Evolutionary conservation across 2,888 invertebrate genomes (phyloP).

Genomic region (Creontiades dilutus): DNA sequence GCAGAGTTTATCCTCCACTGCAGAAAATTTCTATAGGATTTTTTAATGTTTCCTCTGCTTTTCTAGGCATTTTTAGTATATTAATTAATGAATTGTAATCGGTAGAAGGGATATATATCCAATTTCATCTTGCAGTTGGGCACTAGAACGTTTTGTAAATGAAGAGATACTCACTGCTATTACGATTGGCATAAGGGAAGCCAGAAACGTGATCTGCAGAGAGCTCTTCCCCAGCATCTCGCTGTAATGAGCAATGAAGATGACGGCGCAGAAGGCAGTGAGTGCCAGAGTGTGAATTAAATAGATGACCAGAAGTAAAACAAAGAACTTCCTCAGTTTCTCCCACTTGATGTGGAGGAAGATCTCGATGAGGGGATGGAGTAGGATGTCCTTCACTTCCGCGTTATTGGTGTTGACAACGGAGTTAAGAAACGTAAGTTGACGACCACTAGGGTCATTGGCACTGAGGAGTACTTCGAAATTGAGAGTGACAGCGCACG

Average conservation of each 20-base stretch:
- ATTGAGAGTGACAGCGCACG: constrained; percentile 80
- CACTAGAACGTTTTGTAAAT: no score
- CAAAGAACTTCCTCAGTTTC: constrained; percentile 81
- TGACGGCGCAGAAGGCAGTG: constrained; percentile 77
- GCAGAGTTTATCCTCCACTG: no score
- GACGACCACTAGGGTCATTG: constrained; percentile 77
- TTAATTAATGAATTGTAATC: no score
- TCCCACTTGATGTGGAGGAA: constrained; percentile 82
- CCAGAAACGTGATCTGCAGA: constrained; percentile 55
- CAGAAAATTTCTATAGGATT: no score
- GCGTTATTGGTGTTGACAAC: constrained; percentile 81
- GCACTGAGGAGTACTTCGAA: constrained; percentile 79
- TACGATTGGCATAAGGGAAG: constrained; percentile 45
- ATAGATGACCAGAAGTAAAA: constrained; percentile 80
- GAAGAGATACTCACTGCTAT: constrained; percentile 50
- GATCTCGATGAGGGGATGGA: constrained; percentile 82
- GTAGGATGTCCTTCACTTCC: constrained; percentile 80
- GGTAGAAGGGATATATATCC: no score
- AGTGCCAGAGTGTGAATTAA: constrained; percentile 80
- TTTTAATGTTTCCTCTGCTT: no score
- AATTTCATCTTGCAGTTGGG: no score
- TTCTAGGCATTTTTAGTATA: no score
- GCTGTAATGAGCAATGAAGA: constrained; percentile 68
- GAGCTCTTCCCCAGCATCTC: constrained; percentile 2
- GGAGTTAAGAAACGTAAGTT: constrained; percentile 81